Percentiles rank a stretch among this genome's conserved stretches.
These are phyloP conservation scores for Steatornis caripensis DNA, from an alignment of 2,113 vertebrate genomes.

Conservation along the genomic window DNA sequence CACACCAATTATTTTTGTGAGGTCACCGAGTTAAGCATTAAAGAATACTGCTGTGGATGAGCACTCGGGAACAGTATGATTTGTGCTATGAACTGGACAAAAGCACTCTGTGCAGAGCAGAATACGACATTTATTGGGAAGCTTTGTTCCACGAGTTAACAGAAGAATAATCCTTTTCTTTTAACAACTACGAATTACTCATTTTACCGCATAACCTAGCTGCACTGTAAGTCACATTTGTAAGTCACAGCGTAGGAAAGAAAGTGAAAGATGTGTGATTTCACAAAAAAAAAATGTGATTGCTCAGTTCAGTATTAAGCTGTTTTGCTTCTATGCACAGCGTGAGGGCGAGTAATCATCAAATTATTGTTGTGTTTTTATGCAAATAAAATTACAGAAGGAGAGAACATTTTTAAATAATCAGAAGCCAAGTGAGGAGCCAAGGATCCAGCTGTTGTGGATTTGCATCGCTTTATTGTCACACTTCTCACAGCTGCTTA, in stretches of 20 bases:
- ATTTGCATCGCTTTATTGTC: neutral
- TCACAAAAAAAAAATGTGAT: neutral
- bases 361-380: conserved; percentile 8
- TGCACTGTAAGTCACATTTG: conserved; percentile 22
- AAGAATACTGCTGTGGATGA: conserved; percentile 17
- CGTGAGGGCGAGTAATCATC: neutral
- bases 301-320: neutral
- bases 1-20: conserved; percentile 68
- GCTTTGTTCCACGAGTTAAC: conserved; percentile 42
- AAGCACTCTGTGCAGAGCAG: neutral
- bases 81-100: conserved; percentile 24
- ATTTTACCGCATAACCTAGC: neutral
- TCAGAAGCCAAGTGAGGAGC: neutral
- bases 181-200: neutral
- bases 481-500: neutral
- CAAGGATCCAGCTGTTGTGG: neutral
- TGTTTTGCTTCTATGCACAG: neutral
- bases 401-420: neutral
- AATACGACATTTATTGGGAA: conserved; percentile 24
- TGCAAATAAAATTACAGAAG: conserved; percentile 19
- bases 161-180: conserved; percentile 32
- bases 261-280: neutral
- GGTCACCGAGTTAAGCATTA: conserved; percentile 64
- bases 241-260: neutral
- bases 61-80: conserved; percentile 16